Conservation (phyloP, 2,113 vertebrate genomes). For the human (Homo sapiens) region GRCh38 chr14:32340001-32340500, state of each 20-base stretch:
- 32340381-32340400: neutral
- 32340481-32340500: slow-evolving; percentile 33
- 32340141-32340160: slow-evolving; percentile 26
- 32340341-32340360: neutral
- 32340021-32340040: slow-evolving; percentile 63
- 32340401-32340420: neutral
- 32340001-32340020: slow-evolving; percentile 54
- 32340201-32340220: too few species aligned
- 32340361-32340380: neutral
- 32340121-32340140: slow-evolving; percentile 41
- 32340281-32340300: slow-evolving; percentile 1
- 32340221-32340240: neutral
- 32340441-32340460: slow-evolving; percentile 19
- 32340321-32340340: neutral
- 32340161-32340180: slow-evolving; percentile 37
- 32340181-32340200: slow-evolving; percentile 26
- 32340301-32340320: neutral
- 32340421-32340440: neutral
- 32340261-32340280: slow-evolving; percentile 25
- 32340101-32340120: slow-evolving; percentile 36
- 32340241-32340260: slow-evolving; percentile 11
- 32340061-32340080: slow-evolving; percentile 60
- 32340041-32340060: slow-evolving; percentile 55
- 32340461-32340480: neutral
- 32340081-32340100: slow-evolving; percentile 22